These are phyloP conservation scores for Drosophila kuntzei DNA, from an alignment of 2,888 invertebrate genomes.

Conservation along the genomic window DNA sequence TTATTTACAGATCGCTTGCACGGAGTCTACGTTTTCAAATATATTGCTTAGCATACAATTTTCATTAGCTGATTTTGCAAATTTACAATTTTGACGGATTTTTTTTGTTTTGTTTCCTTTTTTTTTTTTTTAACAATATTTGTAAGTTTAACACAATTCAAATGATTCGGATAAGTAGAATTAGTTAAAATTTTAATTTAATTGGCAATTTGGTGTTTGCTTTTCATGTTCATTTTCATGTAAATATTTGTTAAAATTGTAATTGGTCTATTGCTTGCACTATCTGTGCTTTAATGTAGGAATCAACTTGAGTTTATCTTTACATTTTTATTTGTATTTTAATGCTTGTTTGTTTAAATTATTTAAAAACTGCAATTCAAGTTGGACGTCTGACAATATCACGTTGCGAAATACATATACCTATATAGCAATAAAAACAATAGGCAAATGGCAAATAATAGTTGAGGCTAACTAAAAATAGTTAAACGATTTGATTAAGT, in stretches of 20 bases:
- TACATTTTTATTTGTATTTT: neutral
- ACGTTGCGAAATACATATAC: slow-evolving; percentile 69
- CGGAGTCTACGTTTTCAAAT: slow-evolving; percentile 58
- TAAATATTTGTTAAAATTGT: slow-evolving; percentile 57
- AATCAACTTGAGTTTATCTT: slow-evolving; percentile 61
- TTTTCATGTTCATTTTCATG: slow-evolving; percentile 28
- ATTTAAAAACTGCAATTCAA: slow-evolving; percentile 71
- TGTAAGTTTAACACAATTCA: slow-evolving; percentile 48
- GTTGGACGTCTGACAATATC: slow-evolving; percentile 81
- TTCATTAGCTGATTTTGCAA: slow-evolving; percentile 52
- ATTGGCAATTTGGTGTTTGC: slow-evolving; percentile 57
- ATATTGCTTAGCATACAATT: slow-evolving; percentile 77
- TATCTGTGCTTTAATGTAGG: slow-evolving; percentile 68
- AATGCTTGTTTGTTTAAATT: slow-evolving; percentile 25
- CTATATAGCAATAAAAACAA: slow-evolving; percentile 57
- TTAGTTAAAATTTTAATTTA: slow-evolving; percentile 36
- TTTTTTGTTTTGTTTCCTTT: slow-evolving; percentile 25
- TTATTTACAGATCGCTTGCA: slow-evolving; percentile 54
- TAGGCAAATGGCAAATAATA: slow-evolving; percentile 63
- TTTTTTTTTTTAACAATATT: slow-evolving; percentile 25
- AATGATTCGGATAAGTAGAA: slow-evolving; percentile 22
- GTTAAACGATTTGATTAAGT: slow-evolving; percentile 64
- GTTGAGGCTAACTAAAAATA: slow-evolving; percentile 72
- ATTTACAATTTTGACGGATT: slow-evolving; percentile 75
- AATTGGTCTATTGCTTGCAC: slow-evolving; percentile 76